A percentile compares a stretch with the other conserved stretches of the same genome.
Evolutionary conservation across 2,888 invertebrate genomes (phyloP).

Genomic region (Sylvicola cinctus): DNA sequence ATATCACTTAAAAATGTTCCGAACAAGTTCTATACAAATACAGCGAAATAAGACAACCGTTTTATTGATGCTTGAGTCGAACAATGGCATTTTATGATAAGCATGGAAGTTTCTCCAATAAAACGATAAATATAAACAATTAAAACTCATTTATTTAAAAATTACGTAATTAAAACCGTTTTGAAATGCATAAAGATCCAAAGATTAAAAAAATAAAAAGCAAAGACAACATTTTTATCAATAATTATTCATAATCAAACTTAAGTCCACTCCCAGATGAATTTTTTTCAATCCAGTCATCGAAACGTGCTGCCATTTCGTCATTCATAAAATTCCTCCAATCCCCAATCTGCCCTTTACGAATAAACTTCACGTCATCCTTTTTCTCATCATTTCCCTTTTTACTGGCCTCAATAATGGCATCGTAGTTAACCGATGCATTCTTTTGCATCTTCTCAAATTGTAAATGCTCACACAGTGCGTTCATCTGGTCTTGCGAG

Average conservation of each 20-base stretch:
- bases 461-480: constrained; percentile 51
- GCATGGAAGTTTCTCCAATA: too few relatives aligned
- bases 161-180: too few relatives aligned
- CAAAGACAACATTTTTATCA: not conserved
- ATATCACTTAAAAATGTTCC: too few relatives aligned
- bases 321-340: constrained; percentile 55
- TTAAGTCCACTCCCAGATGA: constrained; percentile 37
- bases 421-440: constrained; percentile 52
- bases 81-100: too few relatives aligned
- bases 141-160: too few relatives aligned
- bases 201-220: too few relatives aligned
- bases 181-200: too few relatives aligned
- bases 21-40: too few relatives aligned
- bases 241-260: constrained; percentile 29
- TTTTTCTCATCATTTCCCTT: constrained; percentile 4
- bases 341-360: constrained; percentile 62
- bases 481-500: constrained; percentile 40
- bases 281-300: constrained; percentile 44
- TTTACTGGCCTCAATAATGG: constrained; percentile 29
- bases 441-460: constrained; percentile 69
- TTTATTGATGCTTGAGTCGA: too few relatives aligned
- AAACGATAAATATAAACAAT: too few relatives aligned
- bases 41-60: too few relatives aligned
- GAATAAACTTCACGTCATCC: constrained; percentile 40
- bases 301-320: constrained; percentile 47